These are phyloP conservation scores for Zonitis immaculata DNA, from an alignment of 2,888 invertebrate species.

Conservation along the genomic window DNA sequence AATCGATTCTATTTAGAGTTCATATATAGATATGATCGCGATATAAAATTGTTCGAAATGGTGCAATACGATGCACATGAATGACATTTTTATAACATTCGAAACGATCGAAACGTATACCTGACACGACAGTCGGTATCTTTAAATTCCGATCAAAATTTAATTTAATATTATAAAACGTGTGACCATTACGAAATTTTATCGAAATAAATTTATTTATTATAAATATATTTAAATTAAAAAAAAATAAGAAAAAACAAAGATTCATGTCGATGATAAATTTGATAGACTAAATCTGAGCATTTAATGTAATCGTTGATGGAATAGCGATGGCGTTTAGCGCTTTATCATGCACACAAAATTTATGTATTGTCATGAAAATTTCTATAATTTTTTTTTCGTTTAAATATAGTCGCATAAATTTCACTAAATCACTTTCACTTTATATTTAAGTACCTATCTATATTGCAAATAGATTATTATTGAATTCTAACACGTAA, in stretches of 20 bases:
- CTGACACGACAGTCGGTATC: neutral
- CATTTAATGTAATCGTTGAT: neutral
- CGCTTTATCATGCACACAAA: neutral
- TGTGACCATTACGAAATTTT: neutral
- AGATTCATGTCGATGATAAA: neutral
- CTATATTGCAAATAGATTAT: neutral
- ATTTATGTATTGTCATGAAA: conserved; percentile 5
- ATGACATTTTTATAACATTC: neutral
- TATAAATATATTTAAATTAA: neutral
- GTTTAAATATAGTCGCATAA: conserved; percentile 12
- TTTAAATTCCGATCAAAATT: neutral
- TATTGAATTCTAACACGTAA: neutral
- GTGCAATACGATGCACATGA: conserved; percentile 5
- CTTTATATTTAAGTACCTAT: conserved; percentile 3
- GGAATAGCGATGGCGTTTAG: neutral
- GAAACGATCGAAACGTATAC: neutral
- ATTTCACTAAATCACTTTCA: conserved; percentile 11
- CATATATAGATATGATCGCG: neutral
- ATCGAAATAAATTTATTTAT: neutral
- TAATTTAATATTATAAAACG: conserved; percentile 1
- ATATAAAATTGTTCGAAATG: neutral
- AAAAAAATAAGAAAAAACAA: neutral
- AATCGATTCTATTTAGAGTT: neutral
- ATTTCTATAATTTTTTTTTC: conserved; percentile 4
- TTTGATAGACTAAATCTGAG: neutral